Conservation (phyloP, 2,113 vertebrate species). For the Candoia aspera region DNA sequence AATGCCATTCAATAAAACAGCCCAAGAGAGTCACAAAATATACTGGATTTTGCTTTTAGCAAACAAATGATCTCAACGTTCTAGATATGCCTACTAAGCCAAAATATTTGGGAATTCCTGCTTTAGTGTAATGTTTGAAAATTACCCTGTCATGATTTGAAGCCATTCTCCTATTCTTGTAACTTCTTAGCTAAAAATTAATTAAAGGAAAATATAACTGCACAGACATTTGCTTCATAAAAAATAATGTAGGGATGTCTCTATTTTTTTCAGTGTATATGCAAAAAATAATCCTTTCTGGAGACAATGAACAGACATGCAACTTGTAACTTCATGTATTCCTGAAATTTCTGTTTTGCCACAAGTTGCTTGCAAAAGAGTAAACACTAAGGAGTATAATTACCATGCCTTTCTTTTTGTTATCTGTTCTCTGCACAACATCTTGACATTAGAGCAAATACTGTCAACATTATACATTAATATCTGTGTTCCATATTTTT, state of each 20-base stretch:
- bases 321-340: constrained; percentile 27
- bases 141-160: neutral
- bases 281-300: constrained; percentile 27
- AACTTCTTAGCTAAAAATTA: constrained; percentile 9
- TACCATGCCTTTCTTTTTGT: constrained; percentile 41
- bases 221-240: neutral
- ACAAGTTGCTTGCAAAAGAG: constrained; percentile 42
- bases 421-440: neutral
- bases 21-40: neutral
- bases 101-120: neutral
- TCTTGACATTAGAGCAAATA: constrained; percentile 50
- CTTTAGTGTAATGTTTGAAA: neutral
- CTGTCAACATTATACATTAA: constrained; percentile 32
- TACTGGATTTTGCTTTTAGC: neutral
- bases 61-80: neutral
- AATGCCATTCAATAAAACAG: neutral
- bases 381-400: constrained; percentile 40
- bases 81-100: neutral
- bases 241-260: neutral
- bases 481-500: neutral
- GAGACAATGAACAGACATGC: neutral
- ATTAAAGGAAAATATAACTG: neutral
- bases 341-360: constrained; percentile 35
- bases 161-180: neutral
- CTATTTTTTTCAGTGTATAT: constrained; percentile 8